Conservation (phyloP, 2,113 vertebrate species). For the Ictalurus furcatus region DNA sequence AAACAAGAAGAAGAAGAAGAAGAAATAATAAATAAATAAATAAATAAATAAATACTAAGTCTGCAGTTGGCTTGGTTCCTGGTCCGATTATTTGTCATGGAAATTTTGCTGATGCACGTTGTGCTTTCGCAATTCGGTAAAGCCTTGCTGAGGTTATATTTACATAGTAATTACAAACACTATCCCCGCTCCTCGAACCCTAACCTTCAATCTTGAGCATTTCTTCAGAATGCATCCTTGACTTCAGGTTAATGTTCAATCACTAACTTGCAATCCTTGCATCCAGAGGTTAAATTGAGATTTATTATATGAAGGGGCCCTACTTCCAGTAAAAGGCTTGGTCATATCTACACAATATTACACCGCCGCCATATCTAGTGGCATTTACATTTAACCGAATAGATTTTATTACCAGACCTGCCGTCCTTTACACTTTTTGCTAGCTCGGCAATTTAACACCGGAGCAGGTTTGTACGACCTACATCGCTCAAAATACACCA, state of each 20-base stretch:
- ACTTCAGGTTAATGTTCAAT: not conserved
- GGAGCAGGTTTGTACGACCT: not conserved
- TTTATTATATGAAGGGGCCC: not conserved
- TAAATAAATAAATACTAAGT: too few species aligned
- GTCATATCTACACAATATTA: not conserved
- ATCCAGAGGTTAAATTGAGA: not conserved
- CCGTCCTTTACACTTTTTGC: not conserved
- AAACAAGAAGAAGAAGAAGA: not conserved
- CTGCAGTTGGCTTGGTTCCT: too few species aligned
- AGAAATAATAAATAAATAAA: not conserved
- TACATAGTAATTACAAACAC: not conserved
- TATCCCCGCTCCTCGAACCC: not conserved
- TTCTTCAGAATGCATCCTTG: not conserved
- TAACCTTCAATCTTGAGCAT: not conserved
- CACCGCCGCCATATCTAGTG: not conserved
- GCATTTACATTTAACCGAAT: not conserved
- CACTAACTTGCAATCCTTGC: not conserved
- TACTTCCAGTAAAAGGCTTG: not conserved
- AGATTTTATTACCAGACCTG: not conserved
- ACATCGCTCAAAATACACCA: too few species aligned
- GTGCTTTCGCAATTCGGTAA: too few species aligned
- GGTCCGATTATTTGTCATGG: too few species aligned
- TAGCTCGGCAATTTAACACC: not conserved
- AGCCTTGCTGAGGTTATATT: too few species aligned
- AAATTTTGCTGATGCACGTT: too few species aligned